phyloP scores from a whole-genome alignment of 37 sponge, comb jelly and placozoan species.

The Bolinopsis microptera region DNA sequence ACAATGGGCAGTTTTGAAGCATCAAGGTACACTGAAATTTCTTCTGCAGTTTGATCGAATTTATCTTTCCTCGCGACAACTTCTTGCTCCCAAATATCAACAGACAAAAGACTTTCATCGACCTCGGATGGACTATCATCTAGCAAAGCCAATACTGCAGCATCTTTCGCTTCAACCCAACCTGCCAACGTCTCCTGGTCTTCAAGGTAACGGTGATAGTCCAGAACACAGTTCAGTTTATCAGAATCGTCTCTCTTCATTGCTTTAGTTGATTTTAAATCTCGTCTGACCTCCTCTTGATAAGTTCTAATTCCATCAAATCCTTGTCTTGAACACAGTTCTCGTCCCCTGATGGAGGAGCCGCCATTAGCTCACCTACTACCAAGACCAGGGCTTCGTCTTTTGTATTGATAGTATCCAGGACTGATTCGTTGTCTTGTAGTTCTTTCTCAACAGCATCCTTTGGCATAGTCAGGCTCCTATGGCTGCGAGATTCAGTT shows the following conservation, averaged over 20 bases:
- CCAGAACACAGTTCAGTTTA: not conserved
- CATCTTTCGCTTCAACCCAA: not conserved
- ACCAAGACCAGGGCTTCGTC: not conserved
- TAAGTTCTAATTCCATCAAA: not conserved
- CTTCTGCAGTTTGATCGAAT: not conserved
- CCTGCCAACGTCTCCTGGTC: not conserved
- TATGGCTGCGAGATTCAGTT: not conserved
- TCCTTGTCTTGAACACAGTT: not conserved
- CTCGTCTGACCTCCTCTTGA: not conserved
- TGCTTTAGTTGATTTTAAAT: not conserved
- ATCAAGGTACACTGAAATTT: not conserved
- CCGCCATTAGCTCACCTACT: not conserved
- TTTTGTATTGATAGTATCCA: not conserved
- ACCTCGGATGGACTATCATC: conserved; percentile 8
- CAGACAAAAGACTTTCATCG: not conserved
- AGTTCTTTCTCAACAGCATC: not conserved
- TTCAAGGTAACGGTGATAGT: not conserved
- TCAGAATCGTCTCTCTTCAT: not conserved
- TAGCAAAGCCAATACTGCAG: not conserved
- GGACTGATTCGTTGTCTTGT: not conserved
- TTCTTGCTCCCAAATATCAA: not conserved
- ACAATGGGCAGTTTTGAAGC: not conserved
- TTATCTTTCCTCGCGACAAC: not conserved
- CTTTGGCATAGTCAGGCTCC: not conserved
- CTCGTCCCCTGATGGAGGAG: not conserved